These are phyloP conservation scores for Tetraodon nigroviridis DNA, from an alignment of 2,113 vertebrate species.

Conservation along the genomic window DNA sequence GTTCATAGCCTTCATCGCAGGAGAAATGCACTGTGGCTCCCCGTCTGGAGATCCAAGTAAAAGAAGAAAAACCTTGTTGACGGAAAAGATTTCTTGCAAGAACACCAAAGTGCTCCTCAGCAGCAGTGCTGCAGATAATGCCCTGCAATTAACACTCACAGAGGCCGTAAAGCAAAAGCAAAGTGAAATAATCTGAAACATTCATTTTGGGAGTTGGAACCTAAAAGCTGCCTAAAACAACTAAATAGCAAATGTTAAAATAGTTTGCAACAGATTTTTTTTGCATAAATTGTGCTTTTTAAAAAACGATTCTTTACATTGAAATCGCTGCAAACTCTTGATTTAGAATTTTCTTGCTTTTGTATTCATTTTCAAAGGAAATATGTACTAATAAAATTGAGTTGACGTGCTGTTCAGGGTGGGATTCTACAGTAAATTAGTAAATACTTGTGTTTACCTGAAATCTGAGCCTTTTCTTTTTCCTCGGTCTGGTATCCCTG, in stretches of 20 bases:
- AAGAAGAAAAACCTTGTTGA: background rate
- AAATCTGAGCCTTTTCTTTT: slow-evolving; percentile 98
- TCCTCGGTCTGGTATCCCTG: slow-evolving; percentile 93
- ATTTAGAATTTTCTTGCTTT: background rate
- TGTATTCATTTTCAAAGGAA: background rate
- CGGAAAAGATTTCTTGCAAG: background rate
- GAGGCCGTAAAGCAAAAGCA: background rate
- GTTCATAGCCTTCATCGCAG: slow-evolving; percentile 94
- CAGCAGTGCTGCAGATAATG: slow-evolving; percentile 1
- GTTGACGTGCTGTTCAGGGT: no score
- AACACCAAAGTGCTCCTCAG: background rate
- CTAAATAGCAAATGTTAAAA: no score
- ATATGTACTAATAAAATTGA: no score
- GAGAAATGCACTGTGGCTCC: slow-evolving; percentile 96
- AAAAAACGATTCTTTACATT: no score
- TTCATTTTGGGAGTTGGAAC: background rate
- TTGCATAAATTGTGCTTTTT: no score
- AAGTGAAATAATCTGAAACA: background rate
- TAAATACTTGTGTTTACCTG: slow-evolving; percentile 75
- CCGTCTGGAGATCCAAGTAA: slow-evolving; percentile 74
- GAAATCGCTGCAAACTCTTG: no score
- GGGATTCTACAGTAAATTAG: no score
- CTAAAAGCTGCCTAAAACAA: no score
- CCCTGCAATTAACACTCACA: slow-evolving; percentile 4
- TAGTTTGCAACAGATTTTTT: no score